These are phyloP conservation scores for Trachelus troglodyta DNA, from an alignment of 2,888 invertebrate genomes.

Conservation along the genomic window DNA sequence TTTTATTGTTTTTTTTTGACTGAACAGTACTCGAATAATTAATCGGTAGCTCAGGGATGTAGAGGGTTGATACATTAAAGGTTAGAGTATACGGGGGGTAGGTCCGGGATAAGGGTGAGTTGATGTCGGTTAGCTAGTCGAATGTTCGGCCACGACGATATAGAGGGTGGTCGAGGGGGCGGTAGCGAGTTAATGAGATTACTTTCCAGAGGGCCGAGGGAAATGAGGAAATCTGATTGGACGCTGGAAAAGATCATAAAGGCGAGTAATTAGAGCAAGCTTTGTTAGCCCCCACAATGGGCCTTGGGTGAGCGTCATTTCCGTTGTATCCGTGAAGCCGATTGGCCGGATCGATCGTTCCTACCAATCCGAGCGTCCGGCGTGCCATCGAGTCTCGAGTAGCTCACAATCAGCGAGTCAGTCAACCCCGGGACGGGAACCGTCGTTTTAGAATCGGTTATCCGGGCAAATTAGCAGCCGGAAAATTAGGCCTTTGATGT, in stretches of 20 bases:
- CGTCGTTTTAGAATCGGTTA: conserved; percentile 2
- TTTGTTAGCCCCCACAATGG: conserved; percentile 50
- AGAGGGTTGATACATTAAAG: not conserved
- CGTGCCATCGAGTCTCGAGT: conserved; percentile 1
- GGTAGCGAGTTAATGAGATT: conserved; percentile 56
- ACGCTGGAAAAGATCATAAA: conserved; percentile 60
- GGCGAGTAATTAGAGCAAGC: conserved; percentile 58
- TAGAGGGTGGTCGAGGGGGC: conserved; percentile 20
- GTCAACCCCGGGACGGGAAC: not conserved
- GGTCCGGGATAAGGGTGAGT: not conserved
- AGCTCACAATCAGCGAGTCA: not conserved
- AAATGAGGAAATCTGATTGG: conserved; percentile 59
- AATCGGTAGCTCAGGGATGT: not conserved
- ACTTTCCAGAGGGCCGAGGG: conserved; percentile 49
- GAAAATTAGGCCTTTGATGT: conserved; percentile 41
- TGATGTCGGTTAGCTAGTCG: conserved; percentile 5
- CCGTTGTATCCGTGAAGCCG: conserved; percentile 18
- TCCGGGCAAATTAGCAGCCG: conserved; percentile 32
- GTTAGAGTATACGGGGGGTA: not conserved
- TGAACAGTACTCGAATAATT: not conserved
- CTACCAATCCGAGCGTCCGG: conserved; percentile 12
- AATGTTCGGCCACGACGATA: not conserved
- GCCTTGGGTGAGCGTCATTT: conserved; percentile 21
- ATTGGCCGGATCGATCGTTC: conserved; percentile 14
- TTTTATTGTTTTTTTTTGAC: not conserved